phyloP scores from a whole-genome alignment of 2,113 vertebrate species.

The Fregata magnificens region DNA sequence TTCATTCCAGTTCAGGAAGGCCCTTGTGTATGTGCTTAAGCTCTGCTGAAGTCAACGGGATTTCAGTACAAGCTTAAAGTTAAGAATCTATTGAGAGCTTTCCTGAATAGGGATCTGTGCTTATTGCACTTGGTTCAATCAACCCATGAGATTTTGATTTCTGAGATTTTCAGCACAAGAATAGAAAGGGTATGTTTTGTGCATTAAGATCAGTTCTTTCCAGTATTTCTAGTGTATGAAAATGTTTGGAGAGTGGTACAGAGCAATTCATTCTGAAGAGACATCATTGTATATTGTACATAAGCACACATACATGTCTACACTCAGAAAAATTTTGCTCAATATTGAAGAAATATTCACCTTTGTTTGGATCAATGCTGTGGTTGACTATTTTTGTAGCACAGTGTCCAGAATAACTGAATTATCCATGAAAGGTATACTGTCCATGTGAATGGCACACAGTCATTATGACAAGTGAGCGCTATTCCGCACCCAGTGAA shows the following conservation, averaged over 20 bases:
- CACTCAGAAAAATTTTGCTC: slow-evolving; percentile 47
- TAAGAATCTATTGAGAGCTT: neutral
- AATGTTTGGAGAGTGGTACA: slow-evolving; percentile 44
- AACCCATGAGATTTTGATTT: slow-evolving; percentile 62
- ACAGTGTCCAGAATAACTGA: slow-evolving; percentile 76
- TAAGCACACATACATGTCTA: slow-evolving; percentile 17
- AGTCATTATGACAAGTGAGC: slow-evolving; percentile 82
- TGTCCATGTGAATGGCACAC: neutral
- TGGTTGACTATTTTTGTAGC: slow-evolving; percentile 68
- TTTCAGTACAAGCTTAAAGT: slow-evolving; percentile 38
- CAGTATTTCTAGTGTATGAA: slow-evolving; percentile 1
- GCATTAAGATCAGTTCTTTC: slow-evolving; percentile 38
- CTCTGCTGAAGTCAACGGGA: slow-evolving; percentile 11
- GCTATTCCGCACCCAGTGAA: slow-evolving; percentile 95
- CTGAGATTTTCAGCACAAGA: slow-evolving; percentile 45
- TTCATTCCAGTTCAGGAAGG: slow-evolving; percentile 31
- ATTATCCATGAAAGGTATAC: slow-evolving; percentile 36
- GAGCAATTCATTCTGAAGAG: slow-evolving; percentile 51
- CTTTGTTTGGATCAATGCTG: slow-evolving; percentile 65
- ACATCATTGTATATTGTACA: slow-evolving; percentile 16
- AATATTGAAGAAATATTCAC: slow-evolving; percentile 65
- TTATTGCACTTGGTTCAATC: slow-evolving; percentile 60
- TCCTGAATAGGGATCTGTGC: slow-evolving; percentile 49
- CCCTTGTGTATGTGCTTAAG: slow-evolving; percentile 12
- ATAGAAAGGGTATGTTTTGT: slow-evolving; percentile 36